Evolutionary conservation across 1,140 invertebrate species (phyloP), one percentile per base, ranked within the genome.

Genomic region (Polypedilum pembai): DNA sequence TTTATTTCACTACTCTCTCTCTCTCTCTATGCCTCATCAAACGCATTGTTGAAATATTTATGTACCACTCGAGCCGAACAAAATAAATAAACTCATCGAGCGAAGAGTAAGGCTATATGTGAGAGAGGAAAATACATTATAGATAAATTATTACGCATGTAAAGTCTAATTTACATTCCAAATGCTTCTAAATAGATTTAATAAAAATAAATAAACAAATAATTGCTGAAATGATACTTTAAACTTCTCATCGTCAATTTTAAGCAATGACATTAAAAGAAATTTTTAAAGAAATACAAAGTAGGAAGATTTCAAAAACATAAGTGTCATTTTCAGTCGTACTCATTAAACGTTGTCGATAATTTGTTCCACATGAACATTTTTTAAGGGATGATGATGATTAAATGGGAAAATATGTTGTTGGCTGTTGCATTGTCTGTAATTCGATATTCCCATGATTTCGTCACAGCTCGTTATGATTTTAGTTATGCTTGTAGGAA

Each of bases 111-210:
- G 24, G 24, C 24, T 3, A 5, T 33, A 33, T 33, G 24, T 33
- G 24, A 33, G 24, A 33, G 24, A 33, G 15, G 15, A 45, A 45
- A 45, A 12, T 45, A 45, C 15, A 56, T 56, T 56, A 45, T 45
- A 45, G 41, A 45, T 45, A 45, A 45, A 56, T 56, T 56, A 56
- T 56, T 56, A 56, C 45, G 45, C 45, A 56, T 56, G 45, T 56
- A 15, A n/a, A 56, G 45, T 56, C 45, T 56, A 56, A 56, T 56
- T 56, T 56, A 56, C 45, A 56, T 56, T 56, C 45, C 45, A 56
- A 56, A 56, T 56, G 45, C 45, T 56, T 56, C 45, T 56, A 56
- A 56, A 56, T 56, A 56, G 45, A 56, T 56, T 56, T 56, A 56
- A n/a, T 12, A 56, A 56, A 56, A 56, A 56, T 56, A 56, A 56